Conservation (phyloP, 1,140 invertebrate genomes). For the Drosophila bifasciata region DNA sequence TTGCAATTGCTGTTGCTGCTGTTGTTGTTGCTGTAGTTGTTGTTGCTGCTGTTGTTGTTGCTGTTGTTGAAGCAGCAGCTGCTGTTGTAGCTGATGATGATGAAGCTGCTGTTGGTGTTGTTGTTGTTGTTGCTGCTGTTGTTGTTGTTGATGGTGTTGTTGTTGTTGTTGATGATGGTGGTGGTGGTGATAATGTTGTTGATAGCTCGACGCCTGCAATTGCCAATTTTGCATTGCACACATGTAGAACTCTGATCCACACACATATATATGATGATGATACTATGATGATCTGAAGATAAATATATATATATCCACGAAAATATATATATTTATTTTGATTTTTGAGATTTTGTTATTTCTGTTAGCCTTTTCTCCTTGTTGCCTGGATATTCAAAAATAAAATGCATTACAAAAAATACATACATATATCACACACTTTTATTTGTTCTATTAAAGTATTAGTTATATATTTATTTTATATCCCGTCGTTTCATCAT, state of each 20-base stretch:
- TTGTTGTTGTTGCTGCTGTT: slow-evolving; percentile 58
- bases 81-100: slow-evolving; percentile 21
- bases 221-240: slow-evolving; percentile 82
- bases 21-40: slow-evolving; percentile 32
- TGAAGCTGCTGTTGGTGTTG: slow-evolving; percentile 48
- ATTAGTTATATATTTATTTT: background rate
- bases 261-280: slow-evolving; percentile 43
- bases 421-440: too few species aligned
- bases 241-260: slow-evolving; percentile 43
- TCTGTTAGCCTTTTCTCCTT: slow-evolving; percentile 9
- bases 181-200: slow-evolving; percentile 71
- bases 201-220: slow-evolving; percentile 76
- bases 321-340: slow-evolving; percentile 4
- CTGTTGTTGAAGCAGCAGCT: background rate
- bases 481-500: too few species aligned
- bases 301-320: slow-evolving; percentile 11
- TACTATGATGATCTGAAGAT: slow-evolving; percentile 30
- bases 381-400: too few species aligned
- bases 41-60: slow-evolving; percentile 24
- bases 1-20: slow-evolving; percentile 15
- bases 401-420: too few species aligned
- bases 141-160: slow-evolving; percentile 67
- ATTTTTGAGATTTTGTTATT: slow-evolving; percentile 14
- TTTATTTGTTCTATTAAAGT: background rate
- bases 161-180: slow-evolving; percentile 54